Percentiles rank a stretch among this genome's conserved stretches.
Evolutionary conservation across 2,113 vertebrate genomes (phyloP).

Genomic region (Silurus glanis): DNA sequence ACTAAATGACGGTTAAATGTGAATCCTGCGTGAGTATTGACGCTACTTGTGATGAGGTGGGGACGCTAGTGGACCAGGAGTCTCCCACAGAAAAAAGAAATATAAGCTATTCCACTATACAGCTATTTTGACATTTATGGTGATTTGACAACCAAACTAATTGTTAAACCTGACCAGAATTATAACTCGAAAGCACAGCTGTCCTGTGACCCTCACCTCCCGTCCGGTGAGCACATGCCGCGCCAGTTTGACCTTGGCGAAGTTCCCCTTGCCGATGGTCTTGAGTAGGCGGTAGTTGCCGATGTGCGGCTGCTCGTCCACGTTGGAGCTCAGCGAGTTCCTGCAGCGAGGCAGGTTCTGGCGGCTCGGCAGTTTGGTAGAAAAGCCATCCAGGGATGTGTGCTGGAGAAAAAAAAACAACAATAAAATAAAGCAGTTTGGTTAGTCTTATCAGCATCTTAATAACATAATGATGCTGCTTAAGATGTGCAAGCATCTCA

Average conservation of each 20-base stretch:
- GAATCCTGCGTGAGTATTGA: too few relatives aligned
- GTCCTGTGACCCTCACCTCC: constrained; percentile 70
- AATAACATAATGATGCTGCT: background rate
- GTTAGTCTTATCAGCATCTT: background rate
- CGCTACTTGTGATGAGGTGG: too few relatives aligned
- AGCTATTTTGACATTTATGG: background rate
- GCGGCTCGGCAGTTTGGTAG: constrained; percentile 86
- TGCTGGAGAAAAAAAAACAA: constrained; percentile 70
- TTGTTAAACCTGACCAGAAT: background rate
- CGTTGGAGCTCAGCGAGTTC: constrained; percentile 82
- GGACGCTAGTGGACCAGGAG: background rate
- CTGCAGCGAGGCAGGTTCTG: constrained; percentile 89
- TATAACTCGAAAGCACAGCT: background rate
- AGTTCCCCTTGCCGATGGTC: constrained; percentile 86
- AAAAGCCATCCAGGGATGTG: constrained; percentile 89
- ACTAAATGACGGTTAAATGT: too few relatives aligned
- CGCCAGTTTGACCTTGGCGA: constrained; percentile 82
- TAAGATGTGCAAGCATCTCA: background rate
- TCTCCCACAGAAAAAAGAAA: background rate
- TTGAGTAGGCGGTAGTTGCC: constrained; percentile 73
- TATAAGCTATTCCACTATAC: background rate
- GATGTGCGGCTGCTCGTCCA: constrained; percentile 79
- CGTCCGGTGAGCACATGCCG: constrained; percentile 81
- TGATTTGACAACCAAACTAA: background rate
- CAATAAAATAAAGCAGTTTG: constrained; percentile 15